These are phyloP conservation scores for Ectobius pallidus DNA, from an alignment of 2,888 invertebrate genomes.

Conservation along the genomic window DNA sequence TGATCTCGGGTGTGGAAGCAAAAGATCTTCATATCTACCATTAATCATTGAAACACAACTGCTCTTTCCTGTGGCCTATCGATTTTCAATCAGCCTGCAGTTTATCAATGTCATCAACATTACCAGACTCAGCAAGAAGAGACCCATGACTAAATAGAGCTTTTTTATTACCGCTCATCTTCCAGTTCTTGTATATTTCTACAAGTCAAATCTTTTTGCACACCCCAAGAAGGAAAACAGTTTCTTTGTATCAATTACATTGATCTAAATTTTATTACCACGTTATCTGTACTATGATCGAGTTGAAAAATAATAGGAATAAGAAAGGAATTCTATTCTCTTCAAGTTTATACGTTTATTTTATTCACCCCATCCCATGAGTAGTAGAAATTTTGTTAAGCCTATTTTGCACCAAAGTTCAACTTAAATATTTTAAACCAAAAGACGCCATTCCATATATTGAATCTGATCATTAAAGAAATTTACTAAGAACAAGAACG, in stretches of 20 bases:
- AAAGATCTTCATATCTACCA: not conserved
- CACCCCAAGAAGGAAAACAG: too few species aligned
- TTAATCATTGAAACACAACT: slow-evolving; percentile 9
- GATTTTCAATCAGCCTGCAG: slow-evolving; percentile 23
- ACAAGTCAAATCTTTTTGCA: too few species aligned
- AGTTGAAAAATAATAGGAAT: too few species aligned
- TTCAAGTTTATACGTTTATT: not conserved
- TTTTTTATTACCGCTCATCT: not conserved
- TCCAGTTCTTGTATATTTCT: too few species aligned
- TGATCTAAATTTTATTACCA: not conserved
- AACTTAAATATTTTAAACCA: too few species aligned
- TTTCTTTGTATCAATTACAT: not conserved
- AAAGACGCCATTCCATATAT: too few species aligned
- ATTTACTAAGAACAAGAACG: too few species aligned
- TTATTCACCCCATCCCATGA: too few species aligned
- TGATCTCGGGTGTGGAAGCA: not conserved
- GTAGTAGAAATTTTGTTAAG: too few species aligned
- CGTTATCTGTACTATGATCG: too few species aligned
- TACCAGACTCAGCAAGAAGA: not conserved
- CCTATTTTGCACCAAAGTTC: too few species aligned
- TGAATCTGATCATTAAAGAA: too few species aligned
- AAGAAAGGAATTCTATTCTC: not conserved
- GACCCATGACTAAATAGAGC: slow-evolving; percentile 7
- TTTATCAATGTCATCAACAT: slow-evolving; percentile 15
- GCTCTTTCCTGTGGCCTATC: slow-evolving; percentile 1